phyloP scores from a whole-genome alignment of 2,888 invertebrate genomes.

The Drosophila monieri region DNA sequence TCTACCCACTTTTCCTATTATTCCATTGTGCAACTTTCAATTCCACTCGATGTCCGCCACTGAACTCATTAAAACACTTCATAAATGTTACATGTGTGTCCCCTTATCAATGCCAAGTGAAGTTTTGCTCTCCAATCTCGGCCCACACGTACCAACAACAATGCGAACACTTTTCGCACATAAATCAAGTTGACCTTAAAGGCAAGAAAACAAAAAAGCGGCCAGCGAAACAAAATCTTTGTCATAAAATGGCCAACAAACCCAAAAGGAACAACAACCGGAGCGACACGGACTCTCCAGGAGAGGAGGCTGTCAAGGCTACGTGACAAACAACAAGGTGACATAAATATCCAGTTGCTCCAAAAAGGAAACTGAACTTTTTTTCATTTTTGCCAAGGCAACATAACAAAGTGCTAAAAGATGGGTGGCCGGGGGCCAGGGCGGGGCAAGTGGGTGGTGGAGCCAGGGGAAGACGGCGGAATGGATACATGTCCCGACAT shows the following conservation, averaged over 20 bases:
- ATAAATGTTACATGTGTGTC: conserved; percentile 21
- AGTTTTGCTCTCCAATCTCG: conserved; percentile 32
- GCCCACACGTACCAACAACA: conserved; percentile 24
- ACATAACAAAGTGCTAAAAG: conserved; percentile 22
- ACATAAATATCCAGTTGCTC: conserved; percentile 73
- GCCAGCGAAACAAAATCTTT: conserved; percentile 37
- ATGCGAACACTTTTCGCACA: conserved; percentile 56
- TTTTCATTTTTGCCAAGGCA: conserved; percentile 35
- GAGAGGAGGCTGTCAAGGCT: conserved; percentile 56
- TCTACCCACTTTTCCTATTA: background rate
- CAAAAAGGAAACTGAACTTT: conserved; percentile 67
- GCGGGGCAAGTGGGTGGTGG: conserved; percentile 1
- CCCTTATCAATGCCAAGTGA: conserved; percentile 43
- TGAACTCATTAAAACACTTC: conserved; percentile 24
- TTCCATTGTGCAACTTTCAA: conserved; percentile 18
- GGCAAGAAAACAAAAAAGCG: conserved; percentile 12
- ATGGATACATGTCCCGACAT: conserved; percentile 14
- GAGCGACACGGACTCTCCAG: conserved; percentile 6
- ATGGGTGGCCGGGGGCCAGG: background rate
- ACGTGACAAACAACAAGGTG: conserved; percentile 64
- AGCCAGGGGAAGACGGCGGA: conserved; percentile 3
- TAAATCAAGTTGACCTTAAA: conserved; percentile 76
- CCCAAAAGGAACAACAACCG: conserved; percentile 3
- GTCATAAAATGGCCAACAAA: conserved; percentile 60
- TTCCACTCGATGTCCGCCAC: conserved; percentile 12